Base-by-base conservation (phyloP, 1,140 invertebrate species). In the Zaprionus inermis region DNA sequence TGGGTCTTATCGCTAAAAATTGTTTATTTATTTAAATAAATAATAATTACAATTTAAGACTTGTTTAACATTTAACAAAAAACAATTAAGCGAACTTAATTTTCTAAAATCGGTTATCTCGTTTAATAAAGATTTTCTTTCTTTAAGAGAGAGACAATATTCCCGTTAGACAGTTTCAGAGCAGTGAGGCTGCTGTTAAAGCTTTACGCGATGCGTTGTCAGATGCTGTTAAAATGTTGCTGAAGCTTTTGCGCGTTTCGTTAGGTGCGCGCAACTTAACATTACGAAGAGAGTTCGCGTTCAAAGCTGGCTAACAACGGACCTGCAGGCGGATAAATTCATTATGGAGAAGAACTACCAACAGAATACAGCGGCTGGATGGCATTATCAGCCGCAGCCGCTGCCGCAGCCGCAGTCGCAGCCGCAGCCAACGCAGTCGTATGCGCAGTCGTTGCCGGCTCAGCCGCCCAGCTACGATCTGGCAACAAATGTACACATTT, bases 401-500 rank as follows among this genome's bases (percentile, higher is more conserved):
- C 11, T 28, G 12, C 18, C 36, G 11, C 58, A 34, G 7, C 2
- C 28, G 28, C 41, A 56, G 52, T 1, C 5, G 16, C 52, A 34
- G n/a, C n/a, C 9, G 30, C 18, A n/a, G n/a, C n/a, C n/a, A n/a
- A n/a, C n/a, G 34, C 32, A 61, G 28, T 34, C 49, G 3, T 73
- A 60, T 14, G 88, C 88, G n/a, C 89, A 28, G 18, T 20, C 22
- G 57, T 28, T 28, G 24, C 30, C 59, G n/a, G 36, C 52, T 3
- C 72, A 56, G 24, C 91, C 91, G 20, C 90, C 90, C 0, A 85
- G 81, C 34, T 91, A 91, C 55, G 91, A 89, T 32, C 90, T 91
- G 71, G 90, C 88, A 30, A 86, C 74, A 5, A 71, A 88, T n/a
- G 64, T 74, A 12, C 63, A 30, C n/a, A 61, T 51, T 16, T 7